Base-by-base conservation (phyloP, 2,113 vertebrate species). In the Diphyllodes magnificus region DNA sequence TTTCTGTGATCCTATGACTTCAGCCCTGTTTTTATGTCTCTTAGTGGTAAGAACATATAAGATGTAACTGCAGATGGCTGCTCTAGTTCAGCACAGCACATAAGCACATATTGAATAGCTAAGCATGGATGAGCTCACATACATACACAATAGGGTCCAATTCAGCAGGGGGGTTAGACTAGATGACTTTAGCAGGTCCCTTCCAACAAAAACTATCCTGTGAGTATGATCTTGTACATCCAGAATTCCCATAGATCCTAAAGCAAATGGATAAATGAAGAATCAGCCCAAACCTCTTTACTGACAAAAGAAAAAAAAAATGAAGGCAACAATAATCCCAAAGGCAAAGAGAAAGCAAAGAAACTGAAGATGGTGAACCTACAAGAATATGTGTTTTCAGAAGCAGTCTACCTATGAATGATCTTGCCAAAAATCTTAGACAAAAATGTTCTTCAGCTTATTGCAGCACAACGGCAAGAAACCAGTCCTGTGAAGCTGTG, bases 111-210 rank as follows among this genome's bases (percentile, higher is more conserved):
- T 37, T 4, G 7, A 70, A 27, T 30, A 47, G 16, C 4, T 21
- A 51, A 64, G 7, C 19, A 28, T 8, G 25, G 53, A 19, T 3
- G 1, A 20, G 35, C 19, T 30, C 30, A 27, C 8, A 9, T 13
- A 8, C 2, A 4, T 8, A 16, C 3, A 40, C 25, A 57, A 4
- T 0, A 65, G 33, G 17, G 18, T 31, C 22, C 30, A 57, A 2
- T 57, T 35, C 42, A 57, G 11, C 13, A 9, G 16, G 15, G 10
- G 17, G 7, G 6, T 49, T 42, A 40, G n/a, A 35, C 25, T 31
- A 35, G 10, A 23, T 16, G 35, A 10, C 7, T 53, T 49, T 63
- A 49, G 14, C 30, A 49, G 9, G 22, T 35, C 6, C 17, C 10
- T 69, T 42, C 14, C 31, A 49, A 42, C 7, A 18, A 27, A 42